These are phyloP conservation scores for Lepidochrysops patricia DNA, from an alignment of 2,888 invertebrate genomes.

Conservation along the genomic window DNA sequence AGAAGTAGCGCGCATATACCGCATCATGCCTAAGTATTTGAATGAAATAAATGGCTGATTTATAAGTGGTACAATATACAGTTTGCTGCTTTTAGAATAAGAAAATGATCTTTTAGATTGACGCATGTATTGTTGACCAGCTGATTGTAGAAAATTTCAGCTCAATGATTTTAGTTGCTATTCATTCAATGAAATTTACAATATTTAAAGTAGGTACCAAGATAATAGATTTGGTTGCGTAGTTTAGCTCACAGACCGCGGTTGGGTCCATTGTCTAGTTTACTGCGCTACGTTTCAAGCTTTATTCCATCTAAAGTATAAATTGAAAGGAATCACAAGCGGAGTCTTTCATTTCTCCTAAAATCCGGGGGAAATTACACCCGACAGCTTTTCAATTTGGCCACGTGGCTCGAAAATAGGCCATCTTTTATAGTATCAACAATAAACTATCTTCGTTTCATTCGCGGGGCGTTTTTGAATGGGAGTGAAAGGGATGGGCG, in stretches of 20 bases:
- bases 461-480: conserved; percentile 27
- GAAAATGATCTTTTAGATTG: too few relatives aligned
- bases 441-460: conserved; percentile 38
- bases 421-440: conserved; percentile 54
- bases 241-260: neutral
- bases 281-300: conserved; percentile 3
- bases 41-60: too few relatives aligned
- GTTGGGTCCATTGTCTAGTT: conserved; percentile 1
- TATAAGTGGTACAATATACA: too few relatives aligned
- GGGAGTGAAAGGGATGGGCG: conserved; percentile 23
- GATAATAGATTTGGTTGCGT: neutral
- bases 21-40: too few relatives aligned
- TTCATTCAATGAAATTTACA: neutral
- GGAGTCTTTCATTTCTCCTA: conserved; percentile 23
- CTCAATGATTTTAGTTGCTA: too few relatives aligned
- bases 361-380: conserved; percentile 30
- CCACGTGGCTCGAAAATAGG: conserved; percentile 63
- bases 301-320: conserved; percentile 7
- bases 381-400: conserved; percentile 39
- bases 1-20: too few relatives aligned
- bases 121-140: too few relatives aligned
- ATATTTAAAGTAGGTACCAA: neutral
- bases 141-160: too few relatives aligned
- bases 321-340: conserved; percentile 6
- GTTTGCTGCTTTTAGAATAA: too few relatives aligned